These are phyloP conservation scores for Cantharis rufa DNA, from an alignment of 2,888 invertebrate species.

Conservation along the genomic window DNA sequence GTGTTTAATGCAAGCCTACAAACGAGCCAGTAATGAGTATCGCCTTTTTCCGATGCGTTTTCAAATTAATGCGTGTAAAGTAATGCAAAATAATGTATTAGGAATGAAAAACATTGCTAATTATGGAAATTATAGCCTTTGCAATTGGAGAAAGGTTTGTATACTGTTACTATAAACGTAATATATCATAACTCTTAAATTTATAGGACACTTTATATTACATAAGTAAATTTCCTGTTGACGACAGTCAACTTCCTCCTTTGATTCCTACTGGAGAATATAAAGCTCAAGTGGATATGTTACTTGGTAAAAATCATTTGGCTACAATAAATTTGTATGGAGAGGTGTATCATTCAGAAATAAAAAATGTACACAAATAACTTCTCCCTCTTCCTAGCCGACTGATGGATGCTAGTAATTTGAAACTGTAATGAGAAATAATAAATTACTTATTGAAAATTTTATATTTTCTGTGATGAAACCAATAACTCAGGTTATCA, in stretches of 20 bases:
- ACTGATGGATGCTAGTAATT: too few relatives aligned
- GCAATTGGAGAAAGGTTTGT: neutral
- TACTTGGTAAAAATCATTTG: neutral
- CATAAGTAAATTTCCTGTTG: neutral
- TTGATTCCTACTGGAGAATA: neutral
- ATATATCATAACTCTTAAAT: too few relatives aligned
- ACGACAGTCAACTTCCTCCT: conserved; percentile 1
- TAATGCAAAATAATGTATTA: neutral
- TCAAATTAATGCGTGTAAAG: neutral
- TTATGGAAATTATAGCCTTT: neutral
- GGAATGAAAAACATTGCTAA: neutral
- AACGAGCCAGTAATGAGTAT: neutral
- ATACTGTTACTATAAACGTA: neutral
- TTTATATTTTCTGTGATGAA: too few relatives aligned
- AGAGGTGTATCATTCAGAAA: neutral
- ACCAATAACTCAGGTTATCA: too few relatives aligned
- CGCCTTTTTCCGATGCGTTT: neutral
- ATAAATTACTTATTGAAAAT: too few relatives aligned
- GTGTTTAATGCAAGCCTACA: neutral
- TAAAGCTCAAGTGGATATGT: neutral
- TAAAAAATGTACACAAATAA: neutral
- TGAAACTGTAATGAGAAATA: too few relatives aligned
- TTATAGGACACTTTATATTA: neutral
- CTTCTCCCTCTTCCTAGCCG: too few relatives aligned
- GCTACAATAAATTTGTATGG: neutral